Conservation (phyloP, 1,140 invertebrate species). For the Acromyrmex heyeri region DNA sequence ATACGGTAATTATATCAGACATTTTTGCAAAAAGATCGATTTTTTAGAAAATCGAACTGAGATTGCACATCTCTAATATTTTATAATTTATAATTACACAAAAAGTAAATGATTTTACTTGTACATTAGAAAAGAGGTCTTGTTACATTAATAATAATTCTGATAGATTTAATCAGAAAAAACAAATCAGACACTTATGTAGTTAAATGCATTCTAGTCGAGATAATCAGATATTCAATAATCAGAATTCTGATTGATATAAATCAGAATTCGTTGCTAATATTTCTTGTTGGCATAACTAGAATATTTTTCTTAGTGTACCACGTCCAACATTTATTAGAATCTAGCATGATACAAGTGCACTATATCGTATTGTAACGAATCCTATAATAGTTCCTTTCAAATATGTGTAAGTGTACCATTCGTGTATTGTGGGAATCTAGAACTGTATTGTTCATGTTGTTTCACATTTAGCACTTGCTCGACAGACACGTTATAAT, state of each 20-base stretch:
- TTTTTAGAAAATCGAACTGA: no score
- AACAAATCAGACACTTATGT: no score
- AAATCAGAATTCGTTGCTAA: no score
- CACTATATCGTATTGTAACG: background rate
- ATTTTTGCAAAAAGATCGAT: no score
- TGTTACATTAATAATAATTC: no score
- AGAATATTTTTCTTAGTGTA: background rate
- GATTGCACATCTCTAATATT: no score
- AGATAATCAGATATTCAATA: no score
- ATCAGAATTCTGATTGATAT: no score
- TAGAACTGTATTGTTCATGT: constrained; percentile 1
- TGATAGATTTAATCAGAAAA: no score
- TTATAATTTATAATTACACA: no score
- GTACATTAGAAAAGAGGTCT: background rate
- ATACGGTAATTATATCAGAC: background rate
- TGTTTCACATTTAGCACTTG: constrained; percentile 14
- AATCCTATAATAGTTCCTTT: background rate
- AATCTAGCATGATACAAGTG: constrained; percentile 9
- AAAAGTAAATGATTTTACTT: background rate
- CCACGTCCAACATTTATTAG: background rate
- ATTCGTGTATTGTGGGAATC: background rate
- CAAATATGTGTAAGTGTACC: background rate
- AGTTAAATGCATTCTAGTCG: no score
- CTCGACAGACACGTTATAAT: constrained; percentile 27
- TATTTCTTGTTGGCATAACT: no score